phyloP scores from a whole-genome alignment of 2,113 vertebrate species.

The Terrapene triunguis region DNA sequence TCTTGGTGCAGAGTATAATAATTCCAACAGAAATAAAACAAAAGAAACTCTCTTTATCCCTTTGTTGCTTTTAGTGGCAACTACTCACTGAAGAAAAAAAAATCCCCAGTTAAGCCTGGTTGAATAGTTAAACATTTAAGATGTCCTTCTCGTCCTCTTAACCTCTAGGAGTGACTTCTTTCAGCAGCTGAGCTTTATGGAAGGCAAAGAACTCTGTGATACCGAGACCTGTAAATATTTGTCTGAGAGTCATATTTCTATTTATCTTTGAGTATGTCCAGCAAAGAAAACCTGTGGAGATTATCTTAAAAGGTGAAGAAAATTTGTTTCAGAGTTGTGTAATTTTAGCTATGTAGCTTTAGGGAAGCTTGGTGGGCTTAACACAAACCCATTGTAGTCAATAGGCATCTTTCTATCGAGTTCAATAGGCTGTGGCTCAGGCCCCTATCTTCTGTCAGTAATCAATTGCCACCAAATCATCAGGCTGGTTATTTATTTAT shows the following conservation, averaged over 20 bases:
- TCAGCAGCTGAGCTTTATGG: not conserved
- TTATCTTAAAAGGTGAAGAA: constrained; percentile 33
- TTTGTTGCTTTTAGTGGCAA: not conserved
- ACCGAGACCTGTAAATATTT: constrained; percentile 66
- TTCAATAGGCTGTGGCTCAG: not conserved
- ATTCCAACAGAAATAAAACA: constrained; percentile 14
- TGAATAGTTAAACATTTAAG: constrained; percentile 51
- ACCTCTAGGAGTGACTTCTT: constrained; percentile 54
- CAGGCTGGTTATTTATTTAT: not conserved
- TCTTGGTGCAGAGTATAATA: not conserved
- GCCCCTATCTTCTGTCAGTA: not conserved
- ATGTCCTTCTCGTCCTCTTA: constrained; percentile 26
- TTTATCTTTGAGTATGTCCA: constrained; percentile 47
- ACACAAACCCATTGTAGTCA: not conserved
- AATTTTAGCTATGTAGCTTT: constrained; percentile 30
- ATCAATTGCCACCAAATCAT: not conserved
- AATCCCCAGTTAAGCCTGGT: constrained; percentile 9
- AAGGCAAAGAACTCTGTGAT: constrained; percentile 26
- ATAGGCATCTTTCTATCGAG: fast-evolving
- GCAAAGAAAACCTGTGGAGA: constrained; percentile 21
- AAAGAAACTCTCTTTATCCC: not conserved
- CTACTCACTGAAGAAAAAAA: not conserved
- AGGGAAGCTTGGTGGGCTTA: not conserved
- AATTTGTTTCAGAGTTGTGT: constrained; percentile 10
- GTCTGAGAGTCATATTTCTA: constrained; percentile 62